Evolutionary conservation across 2,113 vertebrate species (phyloP).

Genomic region (Symphodus melops): DNA sequence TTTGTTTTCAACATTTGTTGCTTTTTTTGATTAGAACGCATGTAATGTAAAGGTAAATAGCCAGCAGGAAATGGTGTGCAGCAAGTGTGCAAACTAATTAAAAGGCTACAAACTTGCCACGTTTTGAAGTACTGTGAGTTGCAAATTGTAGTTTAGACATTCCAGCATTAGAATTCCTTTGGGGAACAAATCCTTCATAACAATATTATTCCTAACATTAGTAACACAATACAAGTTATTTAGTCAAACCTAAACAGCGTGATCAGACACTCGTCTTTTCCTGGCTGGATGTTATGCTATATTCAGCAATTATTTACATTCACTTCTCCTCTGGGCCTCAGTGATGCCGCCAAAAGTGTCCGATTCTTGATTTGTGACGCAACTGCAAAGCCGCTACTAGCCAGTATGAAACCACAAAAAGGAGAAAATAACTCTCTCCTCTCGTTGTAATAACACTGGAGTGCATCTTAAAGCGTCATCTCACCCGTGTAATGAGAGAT

Average conservation of each 20-base stretch:
- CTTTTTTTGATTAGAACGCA: background rate
- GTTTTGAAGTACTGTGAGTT: background rate
- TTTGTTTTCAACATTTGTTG: background rate
- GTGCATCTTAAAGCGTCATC: conserved; percentile 48
- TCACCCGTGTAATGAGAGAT: conserved; percentile 72
- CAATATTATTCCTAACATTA: conserved; percentile 19
- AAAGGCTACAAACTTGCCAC: background rate
- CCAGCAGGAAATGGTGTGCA: background rate
- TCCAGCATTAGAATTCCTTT: conserved; percentile 8
- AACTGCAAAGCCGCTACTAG: conserved; percentile 65
- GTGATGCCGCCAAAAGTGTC: conserved; percentile 65
- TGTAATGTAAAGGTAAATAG: background rate
- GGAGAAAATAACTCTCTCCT: conserved; percentile 56
- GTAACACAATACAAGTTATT: conserved; percentile 41
- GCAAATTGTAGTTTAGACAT: background rate
- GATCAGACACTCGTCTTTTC: conserved; percentile 18
- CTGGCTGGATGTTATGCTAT: conserved; percentile 3
- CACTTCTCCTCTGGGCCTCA: conserved; percentile 44
- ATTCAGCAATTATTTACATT: conserved; percentile 62
- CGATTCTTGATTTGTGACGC: conserved; percentile 70
- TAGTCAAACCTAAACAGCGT: conserved; percentile 36
- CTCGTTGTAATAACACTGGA: conserved; percentile 60
- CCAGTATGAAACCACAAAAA: conserved; percentile 70
- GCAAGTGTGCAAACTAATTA: background rate
- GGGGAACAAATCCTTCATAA: conserved; percentile 5